phyloP scores from a whole-genome alignment of 2,113 vertebrate species.

The Pipa parva region DNA sequence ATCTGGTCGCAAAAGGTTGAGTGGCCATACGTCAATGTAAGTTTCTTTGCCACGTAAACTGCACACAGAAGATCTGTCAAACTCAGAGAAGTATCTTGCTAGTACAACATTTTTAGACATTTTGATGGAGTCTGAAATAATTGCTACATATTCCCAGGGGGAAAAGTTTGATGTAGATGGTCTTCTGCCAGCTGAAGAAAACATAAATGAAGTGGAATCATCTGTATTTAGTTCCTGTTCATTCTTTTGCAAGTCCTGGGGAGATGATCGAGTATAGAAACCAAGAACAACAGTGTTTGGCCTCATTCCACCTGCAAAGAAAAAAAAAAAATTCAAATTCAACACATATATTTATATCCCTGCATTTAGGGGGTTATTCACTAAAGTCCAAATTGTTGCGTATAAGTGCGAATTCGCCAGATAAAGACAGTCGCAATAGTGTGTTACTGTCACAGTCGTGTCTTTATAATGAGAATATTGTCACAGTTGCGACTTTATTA shows the following conservation, averaged over 20 bases:
- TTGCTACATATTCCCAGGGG: slow-evolving; percentile 72
- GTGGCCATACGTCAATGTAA: slow-evolving; percentile 81
- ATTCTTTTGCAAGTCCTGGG: slow-evolving; percentile 65
- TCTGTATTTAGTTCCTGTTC: slow-evolving; percentile 45
- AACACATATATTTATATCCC: too few species aligned
- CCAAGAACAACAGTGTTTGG: slow-evolving; percentile 86
- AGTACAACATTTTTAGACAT: slow-evolving; percentile 84
- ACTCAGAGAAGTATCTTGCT: slow-evolving; percentile 73
- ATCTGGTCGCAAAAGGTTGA: slow-evolving; percentile 82
- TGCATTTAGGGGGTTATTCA: too few species aligned
- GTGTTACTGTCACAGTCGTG: too few species aligned
- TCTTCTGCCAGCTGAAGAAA: slow-evolving; percentile 57
- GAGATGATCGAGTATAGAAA: slow-evolving; percentile 70
- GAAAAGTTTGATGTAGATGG: slow-evolving; percentile 59
- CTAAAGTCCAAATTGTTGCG: too few species aligned
- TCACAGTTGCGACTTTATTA: too few species aligned
- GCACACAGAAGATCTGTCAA: slow-evolving; percentile 61
- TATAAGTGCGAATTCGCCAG: too few species aligned
- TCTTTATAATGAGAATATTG: too few species aligned
- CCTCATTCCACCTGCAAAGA: slow-evolving; percentile 78
- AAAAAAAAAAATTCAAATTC: too few species aligned
- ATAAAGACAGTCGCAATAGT: too few species aligned
- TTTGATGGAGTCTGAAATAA: slow-evolving; percentile 82
- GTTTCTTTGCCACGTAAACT: slow-evolving; percentile 45
- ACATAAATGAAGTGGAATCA: slow-evolving; percentile 49